phyloP scores from a whole-genome alignment of 1,140 invertebrate genomes.

The Tetraneura akinire region DNA sequence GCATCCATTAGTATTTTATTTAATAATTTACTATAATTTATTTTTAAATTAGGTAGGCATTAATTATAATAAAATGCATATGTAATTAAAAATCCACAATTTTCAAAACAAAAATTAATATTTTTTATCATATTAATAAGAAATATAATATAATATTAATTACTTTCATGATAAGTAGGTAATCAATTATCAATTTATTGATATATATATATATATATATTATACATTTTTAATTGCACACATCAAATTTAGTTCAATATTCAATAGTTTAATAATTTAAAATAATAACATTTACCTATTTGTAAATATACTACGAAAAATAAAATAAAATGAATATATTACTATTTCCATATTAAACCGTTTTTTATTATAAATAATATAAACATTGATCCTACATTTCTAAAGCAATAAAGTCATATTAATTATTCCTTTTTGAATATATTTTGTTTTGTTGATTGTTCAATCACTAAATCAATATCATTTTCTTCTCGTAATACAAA shows the following conservation, averaged over 20 bases:
- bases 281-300: neutral
- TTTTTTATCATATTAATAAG: neutral
- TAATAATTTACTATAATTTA: too few relatives aligned
- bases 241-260: neutral
- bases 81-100: neutral
- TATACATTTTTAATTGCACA: neutral
- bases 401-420: slow-evolving; percentile 16
- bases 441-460: neutral
- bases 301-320: neutral
- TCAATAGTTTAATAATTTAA: too few relatives aligned
- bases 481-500: slow-evolving; percentile 28
- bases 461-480: neutral
- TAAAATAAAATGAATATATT: neutral
- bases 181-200: neutral
- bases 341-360: neutral
- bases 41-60: neutral
- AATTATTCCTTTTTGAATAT: neutral
- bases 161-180: neutral
- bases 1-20: too few relatives aligned
- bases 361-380: too few relatives aligned
- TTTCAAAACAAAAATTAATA: neutral
- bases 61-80: neutral
- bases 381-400: neutral
- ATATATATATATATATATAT: neutral
- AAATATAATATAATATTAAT: neutral